Percentiles rank a stretch among this genome's conserved stretches.
Conservation (phyloP, 2,113 vertebrate species). For the Hippocampus barbouri region DNA sequence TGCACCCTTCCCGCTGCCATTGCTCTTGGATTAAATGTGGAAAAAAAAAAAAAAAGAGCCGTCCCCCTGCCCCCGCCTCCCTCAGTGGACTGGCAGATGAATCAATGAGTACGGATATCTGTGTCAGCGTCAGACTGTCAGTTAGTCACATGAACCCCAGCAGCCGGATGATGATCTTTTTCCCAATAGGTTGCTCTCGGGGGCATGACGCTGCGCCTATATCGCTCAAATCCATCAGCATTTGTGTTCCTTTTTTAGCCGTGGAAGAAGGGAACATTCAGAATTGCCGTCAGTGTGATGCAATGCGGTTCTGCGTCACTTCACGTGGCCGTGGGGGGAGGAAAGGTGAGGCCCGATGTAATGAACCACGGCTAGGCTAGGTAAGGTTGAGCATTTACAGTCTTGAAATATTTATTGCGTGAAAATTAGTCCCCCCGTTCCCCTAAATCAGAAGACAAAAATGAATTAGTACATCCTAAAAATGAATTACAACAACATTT, state of each 20-base stretch:
- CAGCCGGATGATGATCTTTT: conserved; percentile 10
- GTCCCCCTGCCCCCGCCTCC: conserved; percentile 1
- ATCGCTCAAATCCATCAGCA: not conserved
- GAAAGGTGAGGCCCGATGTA: no score
- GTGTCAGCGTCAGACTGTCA: conserved; percentile 45
- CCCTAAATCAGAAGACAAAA: no score
- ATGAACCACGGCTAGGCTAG: no score
- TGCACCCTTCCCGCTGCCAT: conserved; percentile 4
- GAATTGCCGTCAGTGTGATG: no score
- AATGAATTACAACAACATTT: no score
- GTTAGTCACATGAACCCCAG: conserved; percentile 13
- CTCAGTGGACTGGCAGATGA: conserved; percentile 29
- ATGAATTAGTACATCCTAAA: no score
- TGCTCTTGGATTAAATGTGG: conserved; percentile 53
- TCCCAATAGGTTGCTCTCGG: not conserved
- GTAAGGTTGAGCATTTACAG: no score
- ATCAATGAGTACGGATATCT: conserved; percentile 54
- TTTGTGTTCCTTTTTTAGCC: not conserved
- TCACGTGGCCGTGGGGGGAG: no score
- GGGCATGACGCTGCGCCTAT: not conserved
- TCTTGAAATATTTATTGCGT: no score
- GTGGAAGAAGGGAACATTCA: no score
- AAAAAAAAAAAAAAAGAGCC: conserved; percentile 13
- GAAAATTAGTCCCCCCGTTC: no score
- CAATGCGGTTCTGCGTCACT: no score